Evolutionary conservation across 2,113 vertebrate genomes (phyloP).

Genomic region (Ammospiza caudacuta): DNA sequence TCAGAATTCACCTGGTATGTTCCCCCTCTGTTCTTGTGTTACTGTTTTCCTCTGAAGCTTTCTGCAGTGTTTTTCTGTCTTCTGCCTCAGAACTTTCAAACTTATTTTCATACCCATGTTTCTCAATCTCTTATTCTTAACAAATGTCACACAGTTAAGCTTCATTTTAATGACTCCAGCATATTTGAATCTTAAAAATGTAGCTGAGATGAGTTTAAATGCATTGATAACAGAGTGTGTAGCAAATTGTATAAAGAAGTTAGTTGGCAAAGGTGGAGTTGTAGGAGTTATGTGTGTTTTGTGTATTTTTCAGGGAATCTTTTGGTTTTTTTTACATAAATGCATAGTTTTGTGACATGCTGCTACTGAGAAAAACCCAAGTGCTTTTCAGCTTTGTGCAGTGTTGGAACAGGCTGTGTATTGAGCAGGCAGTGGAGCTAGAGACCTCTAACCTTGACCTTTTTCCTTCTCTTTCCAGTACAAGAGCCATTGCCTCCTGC

Average conservation of each 20-base stretch:
- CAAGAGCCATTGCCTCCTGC: neutral
- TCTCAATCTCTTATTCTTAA: neutral
- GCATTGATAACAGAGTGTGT: neutral
- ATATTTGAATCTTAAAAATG: neutral
- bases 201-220: neutral
- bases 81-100: neutral
- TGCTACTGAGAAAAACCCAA: neutral
- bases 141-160: neutral
- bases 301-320: neutral
- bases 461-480: slow-evolving; percentile 27
- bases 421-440: neutral
- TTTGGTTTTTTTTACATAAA: neutral
- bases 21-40: neutral
- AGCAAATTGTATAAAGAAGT: neutral
- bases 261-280: neutral
- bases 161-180: neutral
- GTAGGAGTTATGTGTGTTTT: neutral
- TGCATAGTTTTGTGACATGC: neutral
- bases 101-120: neutral
- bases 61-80: slow-evolving; percentile 2
- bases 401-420: neutral
- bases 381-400: neutral
- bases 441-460: neutral
- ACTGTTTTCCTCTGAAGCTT: neutral
- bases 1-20: neutral